Evolutionary conservation across 2,888 invertebrate species (phyloP).

Genomic region (Torymus auratus): DNA sequence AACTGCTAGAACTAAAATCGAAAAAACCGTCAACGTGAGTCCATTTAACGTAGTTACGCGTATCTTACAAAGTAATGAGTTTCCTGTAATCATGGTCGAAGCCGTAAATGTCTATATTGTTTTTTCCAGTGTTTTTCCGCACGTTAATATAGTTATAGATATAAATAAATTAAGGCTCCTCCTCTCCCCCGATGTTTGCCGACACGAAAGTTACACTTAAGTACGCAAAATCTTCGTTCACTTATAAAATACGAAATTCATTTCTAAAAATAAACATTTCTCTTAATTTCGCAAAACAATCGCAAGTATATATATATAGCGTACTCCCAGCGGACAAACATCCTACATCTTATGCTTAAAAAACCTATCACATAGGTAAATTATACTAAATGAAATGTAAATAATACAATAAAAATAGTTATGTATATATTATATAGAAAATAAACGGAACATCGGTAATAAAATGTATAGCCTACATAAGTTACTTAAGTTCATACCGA

Average conservation of each 20-base stretch:
- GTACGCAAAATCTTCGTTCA: slow-evolving; percentile 50
- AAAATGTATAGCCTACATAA: slow-evolving; percentile 43
- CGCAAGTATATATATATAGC: neutral
- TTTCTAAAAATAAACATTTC: slow-evolving; percentile 42
- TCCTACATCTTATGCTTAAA: slow-evolving; percentile 35
- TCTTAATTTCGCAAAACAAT: slow-evolving; percentile 16
- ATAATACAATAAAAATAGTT: slow-evolving; percentile 54
- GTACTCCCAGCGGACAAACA: slow-evolving; percentile 34
- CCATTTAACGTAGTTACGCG: slow-evolving; percentile 55
- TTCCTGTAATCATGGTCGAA: slow-evolving; percentile 56
- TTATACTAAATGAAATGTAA: slow-evolving; percentile 45
- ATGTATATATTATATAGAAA: slow-evolving; percentile 48
- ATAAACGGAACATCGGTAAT: slow-evolving; percentile 56
- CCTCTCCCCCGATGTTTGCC: slow-evolving; percentile 30
- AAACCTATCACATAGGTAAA: slow-evolving; percentile 35
- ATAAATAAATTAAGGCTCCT: slow-evolving; percentile 55
- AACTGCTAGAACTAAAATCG: slow-evolving; percentile 55
- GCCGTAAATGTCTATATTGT: slow-evolving; percentile 36
- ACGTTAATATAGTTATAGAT: slow-evolving; percentile 18
- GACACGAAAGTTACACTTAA: slow-evolving; percentile 48
- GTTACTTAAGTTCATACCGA: slow-evolving; percentile 27
- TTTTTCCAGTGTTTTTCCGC: slow-evolving; percentile 52
- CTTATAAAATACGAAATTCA: slow-evolving; percentile 41
- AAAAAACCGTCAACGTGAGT: slow-evolving; percentile 54
- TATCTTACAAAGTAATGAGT: slow-evolving; percentile 59